Base-by-base conservation (phyloP, 2,797 vertebrate species). In the Caiman crocodilus region DNA sequence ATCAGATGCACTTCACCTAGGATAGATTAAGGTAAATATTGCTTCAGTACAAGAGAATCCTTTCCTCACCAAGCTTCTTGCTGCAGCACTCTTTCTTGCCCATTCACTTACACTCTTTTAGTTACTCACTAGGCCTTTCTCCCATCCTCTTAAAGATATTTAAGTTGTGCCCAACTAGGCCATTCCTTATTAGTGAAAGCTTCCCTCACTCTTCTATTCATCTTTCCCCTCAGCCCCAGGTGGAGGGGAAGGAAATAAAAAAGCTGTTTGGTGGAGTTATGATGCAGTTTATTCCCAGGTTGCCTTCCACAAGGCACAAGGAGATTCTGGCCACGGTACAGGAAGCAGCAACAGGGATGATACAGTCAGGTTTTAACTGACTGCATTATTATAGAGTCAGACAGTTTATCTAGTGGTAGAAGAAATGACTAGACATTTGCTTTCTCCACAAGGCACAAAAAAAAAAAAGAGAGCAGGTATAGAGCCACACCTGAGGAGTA, bases 21-120 rank as follows among this genome's bases (percentile, higher is more conserved):
- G 20, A 59, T 21, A 78, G 80, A 4, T 2, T 23, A 87, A 88
- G 56, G 87, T 91, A 92, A 30, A 55, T 69, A 83, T 14, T 83
- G 21, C 18, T 69, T 74, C 32, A 69, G 76, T 65, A 14, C 64
- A 88, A 84, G n/a, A 88, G 23, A 60, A 56, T 80, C 1, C 78
- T 28, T 83, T 81, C 79, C 67, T 28, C 73, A 57, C 14, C 13
- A 71, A 64, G 21, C 6, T 65, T 84, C 87, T 28, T 35, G n/a
- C 13, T 32, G 14, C 57, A 88, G 13, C 25, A 50, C 50, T 56
- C 21, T 76, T 71, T 2, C 21, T 35, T 50, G 76, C 18, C 79
- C 7, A 1, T 61, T 85, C 9, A 74, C 4, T 0, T 0, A 3
- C 16, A 4, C 63, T 82, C 63, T 91, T 91, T 50, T 14, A 42